Conservation (phyloP, 2,797 vertebrate genomes). For the Sphenodon punctatus region DNA sequence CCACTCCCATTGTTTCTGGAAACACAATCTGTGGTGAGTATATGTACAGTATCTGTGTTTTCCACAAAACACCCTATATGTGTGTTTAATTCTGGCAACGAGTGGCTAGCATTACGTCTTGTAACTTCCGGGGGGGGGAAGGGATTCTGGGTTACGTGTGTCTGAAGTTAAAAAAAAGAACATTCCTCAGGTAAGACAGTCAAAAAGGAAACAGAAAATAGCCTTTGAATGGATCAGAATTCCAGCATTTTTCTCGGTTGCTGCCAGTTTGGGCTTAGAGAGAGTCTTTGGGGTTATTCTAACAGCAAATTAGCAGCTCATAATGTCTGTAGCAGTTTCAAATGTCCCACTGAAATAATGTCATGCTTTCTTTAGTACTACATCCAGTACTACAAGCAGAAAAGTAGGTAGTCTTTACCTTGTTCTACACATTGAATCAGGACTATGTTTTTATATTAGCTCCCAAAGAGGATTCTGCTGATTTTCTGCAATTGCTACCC, state of each 20-base stretch:
- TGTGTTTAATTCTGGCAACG: no score
- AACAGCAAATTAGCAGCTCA: constrained; percentile 42
- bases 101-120: no score
- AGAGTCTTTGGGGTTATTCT: constrained; percentile 31
- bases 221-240: constrained; percentile 22
- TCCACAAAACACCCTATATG: no score
- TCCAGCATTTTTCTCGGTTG: not conserved
- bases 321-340: constrained; percentile 45
- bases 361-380: constrained; percentile 22
- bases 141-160: not conserved
- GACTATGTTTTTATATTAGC: not conserved
- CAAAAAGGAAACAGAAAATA: not conserved
- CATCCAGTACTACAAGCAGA: not conserved
- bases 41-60: no score
- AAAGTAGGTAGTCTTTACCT: constrained; percentile 12
- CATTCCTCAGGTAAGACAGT: constrained; percentile 17
- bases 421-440: not conserved
- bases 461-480: constrained; percentile 4
- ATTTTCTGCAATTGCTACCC: not conserved
- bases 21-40: no score
- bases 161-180: constrained; percentile 21
- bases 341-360: not conserved
- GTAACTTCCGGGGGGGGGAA: no score
- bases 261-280: constrained; percentile 27
- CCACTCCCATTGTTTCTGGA: no score